Evolutionary conservation across 2,888 invertebrate species (phyloP), one percentile per base, ranked within the genome.

Genomic region (Amorpha juglandis): DNA sequence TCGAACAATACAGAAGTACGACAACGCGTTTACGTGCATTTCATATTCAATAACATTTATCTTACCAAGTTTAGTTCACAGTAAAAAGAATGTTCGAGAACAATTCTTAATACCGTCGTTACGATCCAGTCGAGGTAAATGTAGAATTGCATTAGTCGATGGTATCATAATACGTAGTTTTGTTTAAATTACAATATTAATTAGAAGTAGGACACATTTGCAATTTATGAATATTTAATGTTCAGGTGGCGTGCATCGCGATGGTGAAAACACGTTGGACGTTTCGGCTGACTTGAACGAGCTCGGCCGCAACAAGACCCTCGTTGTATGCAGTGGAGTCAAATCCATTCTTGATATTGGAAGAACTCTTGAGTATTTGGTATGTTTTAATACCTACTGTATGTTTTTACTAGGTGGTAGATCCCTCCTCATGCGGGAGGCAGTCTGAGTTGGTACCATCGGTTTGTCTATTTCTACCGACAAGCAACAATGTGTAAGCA

Each of bases 321-420:
- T 98, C 58, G 98, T 99, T 7, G 96, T 99, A 1, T 99, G 98
- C 75, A 98, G 99, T 79, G 99, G 99, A 0, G 96, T 99, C 66
- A 99, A 99, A 90, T 99, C 99, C 21, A 99, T 99, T 77, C 94
- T 99, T 67, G 99, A 99, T 86, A 98, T 99, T 76, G 96, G 96
- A 4, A 96, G 96, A 82, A 99, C 99, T 0, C 93, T 99, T 62
- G 99, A 99, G 86, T 99, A 96, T 86, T 92, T 99, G 93, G 98
- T 98, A 91, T 71, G 47, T 50, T 45, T 11, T 45, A 45, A 12
- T 21, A 45, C 7, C 35, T 38, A 38, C 1, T 9, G 0, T 38
- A 38, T 38, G 38, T 27, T 27, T 27, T n/a, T 6, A 38, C 2
- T 38, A 38, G 38, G 9, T 9, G 27, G 27, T 27, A 27, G 27